Base-by-base conservation (phyloP, 2,888 invertebrate species). In the Eucera pruinosa region DNA sequence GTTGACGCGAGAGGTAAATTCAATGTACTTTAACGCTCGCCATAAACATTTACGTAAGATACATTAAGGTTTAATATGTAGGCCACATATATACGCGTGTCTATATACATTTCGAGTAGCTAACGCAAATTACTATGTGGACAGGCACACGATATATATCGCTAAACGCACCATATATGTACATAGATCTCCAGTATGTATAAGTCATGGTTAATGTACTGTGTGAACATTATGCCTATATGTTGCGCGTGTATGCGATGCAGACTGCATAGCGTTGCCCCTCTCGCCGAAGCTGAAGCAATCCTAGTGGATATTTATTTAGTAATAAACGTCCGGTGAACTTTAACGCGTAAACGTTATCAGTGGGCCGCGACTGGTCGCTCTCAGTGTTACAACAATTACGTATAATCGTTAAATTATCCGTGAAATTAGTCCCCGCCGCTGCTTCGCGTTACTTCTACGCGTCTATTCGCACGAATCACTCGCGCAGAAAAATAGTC, bases 131-230 rank as follows among this genome's bases (percentile, higher is more conserved):
- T 71, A 47, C 60, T 39, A 23, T 11, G 58, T 58, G 48, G 54
- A 61, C 47, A 43, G 27, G 48, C 48, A 47, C 27, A 52, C 64
- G 54, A 39, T 71, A 39, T n/a, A n/a, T 60, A 75, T 75, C 55
- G 57, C 33, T 41, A 47, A 41, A 60, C 23, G n/a, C 13, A 27
- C 23, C 52, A 47, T 50, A 62, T 57, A 62, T n/a, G 23, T 48
- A 48, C 25, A 43, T 39, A n/a, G 23, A 20, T 62, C 43, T 54
- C 20, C n/a, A n/a, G 25, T 58, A 54, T 52, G 48, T 72, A 47
- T 52, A 72, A 64, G 58, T 68, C 67, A 67, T 61, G 67, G 73
- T 77, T 77, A 77, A 74, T 74, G 76, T 58, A 67, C 74, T 54
- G 74, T 74, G 58, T 64, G 52, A 74, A 45, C 67, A 58, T 74